Conservation (phyloP, 1,140 invertebrate species). For the Dendrolimus punctatus region DNA sequence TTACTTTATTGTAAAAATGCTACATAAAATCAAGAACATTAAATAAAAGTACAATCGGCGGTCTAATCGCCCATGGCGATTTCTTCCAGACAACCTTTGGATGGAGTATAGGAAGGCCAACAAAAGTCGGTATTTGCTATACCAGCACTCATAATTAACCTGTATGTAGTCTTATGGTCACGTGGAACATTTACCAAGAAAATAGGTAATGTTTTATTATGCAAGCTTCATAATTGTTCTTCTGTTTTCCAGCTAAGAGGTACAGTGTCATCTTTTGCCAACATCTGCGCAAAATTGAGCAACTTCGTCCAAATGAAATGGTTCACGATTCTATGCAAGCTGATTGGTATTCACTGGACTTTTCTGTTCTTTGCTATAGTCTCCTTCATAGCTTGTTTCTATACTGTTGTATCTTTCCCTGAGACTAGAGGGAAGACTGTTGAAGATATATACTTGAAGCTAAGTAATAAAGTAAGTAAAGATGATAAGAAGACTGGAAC, state of each 20-base stretch:
- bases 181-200: too few species aligned
- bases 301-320: slow-evolving; percentile 63
- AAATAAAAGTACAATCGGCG: too few species aligned
- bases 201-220: too few species aligned
- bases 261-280: slow-evolving; percentile 56
- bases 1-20: too few species aligned
- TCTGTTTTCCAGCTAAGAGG: slow-evolving; percentile 44
- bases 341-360: slow-evolving; percentile 58
- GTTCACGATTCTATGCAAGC: slow-evolving; percentile 45
- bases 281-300: slow-evolving; percentile 55
- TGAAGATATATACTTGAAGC: slow-evolving; percentile 52
- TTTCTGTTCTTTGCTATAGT: slow-evolving; percentile 53
- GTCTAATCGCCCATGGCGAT: too few species aligned
- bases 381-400: slow-evolving; percentile 45
- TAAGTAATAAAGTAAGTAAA: slow-evolving; percentile 30
- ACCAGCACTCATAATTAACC: too few species aligned
- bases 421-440: slow-evolving; percentile 54
- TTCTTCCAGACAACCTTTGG: too few species aligned
- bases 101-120: too few species aligned
- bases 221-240: background rate
- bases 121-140: too few species aligned
- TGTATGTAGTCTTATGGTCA: too few species aligned
- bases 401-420: slow-evolving; percentile 44
- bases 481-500: slow-evolving; percentile 26
- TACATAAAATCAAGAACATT: too few species aligned